A percentile compares a stretch with the other conserved stretches of the same genome.
phyloP scores from a whole-genome alignment of 1,140 invertebrate genomes.

The Bilobella aurantiaca region DNA sequence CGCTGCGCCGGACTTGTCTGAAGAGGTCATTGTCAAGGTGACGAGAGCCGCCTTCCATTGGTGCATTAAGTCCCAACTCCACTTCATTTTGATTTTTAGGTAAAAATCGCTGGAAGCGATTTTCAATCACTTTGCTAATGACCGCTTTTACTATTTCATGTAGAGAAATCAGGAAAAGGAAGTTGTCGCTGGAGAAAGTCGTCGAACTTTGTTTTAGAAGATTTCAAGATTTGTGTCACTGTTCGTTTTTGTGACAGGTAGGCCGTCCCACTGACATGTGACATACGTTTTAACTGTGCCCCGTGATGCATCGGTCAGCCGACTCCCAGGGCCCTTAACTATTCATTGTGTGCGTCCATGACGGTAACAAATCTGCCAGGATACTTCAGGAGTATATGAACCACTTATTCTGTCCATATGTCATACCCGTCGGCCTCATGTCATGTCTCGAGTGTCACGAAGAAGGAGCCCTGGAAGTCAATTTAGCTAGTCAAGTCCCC shows the following conservation, averaged over 20 bases:
- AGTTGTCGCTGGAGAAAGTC: no score
- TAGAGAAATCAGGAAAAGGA: no score
- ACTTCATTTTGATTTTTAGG: constrained; percentile 16
- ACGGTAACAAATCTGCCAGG: no score
- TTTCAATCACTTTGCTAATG: neutral
- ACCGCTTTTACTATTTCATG: no score
- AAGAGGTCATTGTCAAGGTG: constrained; percentile 7
- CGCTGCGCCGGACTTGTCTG: neutral
- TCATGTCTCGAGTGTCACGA: no score
- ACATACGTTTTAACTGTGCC: no score
- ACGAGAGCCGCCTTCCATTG: constrained; percentile 20
- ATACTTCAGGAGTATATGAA: neutral
- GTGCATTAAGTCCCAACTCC: constrained; percentile 15
- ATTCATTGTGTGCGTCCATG: no score
- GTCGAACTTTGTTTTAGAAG: neutral
- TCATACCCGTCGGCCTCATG: no score
- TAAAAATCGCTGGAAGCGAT: neutral
- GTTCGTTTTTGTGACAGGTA: neutral
- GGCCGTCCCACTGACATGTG: neutral
- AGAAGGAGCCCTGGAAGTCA: no score
- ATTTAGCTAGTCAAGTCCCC: no score
- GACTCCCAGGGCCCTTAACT: no score
- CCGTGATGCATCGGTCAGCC: neutral
- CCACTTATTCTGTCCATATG: no score
- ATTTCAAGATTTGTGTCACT: neutral